These are phyloP conservation scores for Acropora yongei DNA, from an alignment of 64 coral and sea anemone species.

Conservation along the genomic window DNA sequence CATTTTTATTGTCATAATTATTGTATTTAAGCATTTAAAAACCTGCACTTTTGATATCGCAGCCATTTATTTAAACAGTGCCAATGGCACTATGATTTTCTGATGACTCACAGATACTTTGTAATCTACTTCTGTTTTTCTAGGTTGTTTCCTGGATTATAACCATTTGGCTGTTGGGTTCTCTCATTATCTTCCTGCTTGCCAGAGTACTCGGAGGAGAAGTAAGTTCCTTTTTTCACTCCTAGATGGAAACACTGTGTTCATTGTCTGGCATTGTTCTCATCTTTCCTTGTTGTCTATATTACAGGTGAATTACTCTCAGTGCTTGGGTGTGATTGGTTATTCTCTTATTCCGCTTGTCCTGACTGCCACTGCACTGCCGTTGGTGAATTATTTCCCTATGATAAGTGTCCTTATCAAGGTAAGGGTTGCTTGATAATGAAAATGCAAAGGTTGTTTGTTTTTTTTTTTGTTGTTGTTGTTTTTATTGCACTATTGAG, in stretches of 20 bases:
- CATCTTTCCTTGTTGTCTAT: background rate
- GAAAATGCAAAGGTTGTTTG: no score
- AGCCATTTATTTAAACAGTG: no score
- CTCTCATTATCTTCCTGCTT: conserved; percentile 88
- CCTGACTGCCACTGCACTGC: conserved; percentile 87
- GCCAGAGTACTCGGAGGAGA: conserved; percentile 98
- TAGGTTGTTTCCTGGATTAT: conserved; percentile 99
- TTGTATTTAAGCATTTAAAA: no score
- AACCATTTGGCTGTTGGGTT: conserved; percentile 96
- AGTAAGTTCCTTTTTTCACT: conserved; percentile 18
- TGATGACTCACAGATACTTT: background rate
- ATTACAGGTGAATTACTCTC: conserved; percentile 92
- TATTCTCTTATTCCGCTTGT: conserved; percentile 97
- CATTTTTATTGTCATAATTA: no score
- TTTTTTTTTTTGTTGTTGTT: no score
- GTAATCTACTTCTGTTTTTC: background rate
- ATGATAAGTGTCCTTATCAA: conserved; percentile 75
- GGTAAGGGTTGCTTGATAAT: conserved; percentile 35
- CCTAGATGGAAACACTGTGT: background rate
- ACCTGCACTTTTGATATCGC: no score
- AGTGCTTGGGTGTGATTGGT: conserved; percentile 98
- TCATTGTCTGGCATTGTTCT: background rate
- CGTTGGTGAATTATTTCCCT: conserved; percentile 83
- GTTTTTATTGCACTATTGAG: no score
- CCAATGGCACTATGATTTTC: no score